These are phyloP conservation scores for Pterophyllum scalare DNA, from an alignment of 2,113 vertebrate genomes.

Conservation along the genomic window DNA sequence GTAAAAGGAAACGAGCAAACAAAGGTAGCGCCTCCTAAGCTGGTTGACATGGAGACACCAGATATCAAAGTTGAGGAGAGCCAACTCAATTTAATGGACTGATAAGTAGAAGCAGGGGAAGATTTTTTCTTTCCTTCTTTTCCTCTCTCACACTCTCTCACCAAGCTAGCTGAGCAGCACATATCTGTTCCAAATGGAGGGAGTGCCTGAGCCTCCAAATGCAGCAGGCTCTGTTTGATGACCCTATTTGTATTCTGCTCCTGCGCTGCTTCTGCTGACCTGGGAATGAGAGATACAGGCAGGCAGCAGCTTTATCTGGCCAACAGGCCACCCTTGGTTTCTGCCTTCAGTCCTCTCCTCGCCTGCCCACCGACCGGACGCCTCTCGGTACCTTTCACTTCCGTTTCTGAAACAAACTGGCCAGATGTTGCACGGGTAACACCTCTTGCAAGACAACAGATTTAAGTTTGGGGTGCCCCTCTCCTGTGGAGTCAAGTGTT, in stretches of 20 bases:
- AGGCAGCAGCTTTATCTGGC: constrained; percentile 71
- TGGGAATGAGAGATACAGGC: constrained; percentile 72
- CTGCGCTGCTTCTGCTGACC: constrained; percentile 64
- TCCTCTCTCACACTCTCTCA: constrained; percentile 33
- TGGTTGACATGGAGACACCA: constrained; percentile 43
- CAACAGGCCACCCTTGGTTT: constrained; percentile 64
- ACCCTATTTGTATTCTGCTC: constrained; percentile 75
- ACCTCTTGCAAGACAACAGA: constrained; percentile 55
- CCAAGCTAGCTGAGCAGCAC: constrained; percentile 49
- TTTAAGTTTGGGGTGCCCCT: not conserved
- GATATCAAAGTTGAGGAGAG: constrained; percentile 64
- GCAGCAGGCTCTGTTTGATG: constrained; percentile 66
- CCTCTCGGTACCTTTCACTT: constrained; percentile 52
- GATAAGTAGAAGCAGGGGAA: constrained; percentile 44
- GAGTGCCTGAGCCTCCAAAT: constrained; percentile 54
- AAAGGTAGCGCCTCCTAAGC: constrained; percentile 31
- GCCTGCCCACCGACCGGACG: constrained; percentile 27
- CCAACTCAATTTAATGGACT: constrained; percentile 64
- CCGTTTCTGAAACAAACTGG: constrained; percentile 34
- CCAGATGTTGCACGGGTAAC: constrained; percentile 62
- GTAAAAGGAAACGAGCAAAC: constrained; percentile 43
- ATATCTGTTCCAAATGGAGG: constrained; percentile 61
- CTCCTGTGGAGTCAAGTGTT: constrained; percentile 35
- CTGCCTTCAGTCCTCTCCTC: constrained; percentile 37
- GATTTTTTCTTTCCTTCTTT: constrained; percentile 10